Evolutionary conservation across 2,797 vertebrate genomes (phyloP).

Genomic region (Danio aesculapii): DNA sequence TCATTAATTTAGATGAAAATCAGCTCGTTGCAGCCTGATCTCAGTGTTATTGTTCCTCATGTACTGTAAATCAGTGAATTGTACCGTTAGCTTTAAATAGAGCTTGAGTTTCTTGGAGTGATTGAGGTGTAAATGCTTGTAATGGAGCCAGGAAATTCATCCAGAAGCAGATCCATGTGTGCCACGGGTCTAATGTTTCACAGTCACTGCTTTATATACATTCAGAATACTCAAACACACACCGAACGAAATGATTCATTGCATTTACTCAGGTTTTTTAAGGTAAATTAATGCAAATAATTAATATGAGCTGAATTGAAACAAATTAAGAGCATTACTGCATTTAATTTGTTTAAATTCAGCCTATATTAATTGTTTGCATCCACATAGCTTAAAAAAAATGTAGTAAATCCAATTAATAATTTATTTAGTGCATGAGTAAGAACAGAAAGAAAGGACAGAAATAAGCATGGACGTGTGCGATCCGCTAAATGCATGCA

Average conservation of each 20-base stretch:
- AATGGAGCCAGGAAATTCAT: constrained; percentile 16
- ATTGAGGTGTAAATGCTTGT: constrained; percentile 16
- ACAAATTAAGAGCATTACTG: no score
- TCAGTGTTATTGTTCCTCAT: background rate
- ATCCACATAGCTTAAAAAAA: no score
- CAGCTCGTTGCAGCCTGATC: background rate
- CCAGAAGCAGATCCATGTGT: constrained; percentile 9
- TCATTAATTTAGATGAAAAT: no score
- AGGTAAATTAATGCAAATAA: no score
- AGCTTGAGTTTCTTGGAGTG: background rate
- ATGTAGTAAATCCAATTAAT: no score
- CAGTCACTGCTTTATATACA: background rate
- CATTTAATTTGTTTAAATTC: no score
- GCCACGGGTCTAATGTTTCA: background rate
- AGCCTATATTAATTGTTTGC: no score
- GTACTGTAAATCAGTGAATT: background rate
- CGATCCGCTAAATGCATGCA: background rate
- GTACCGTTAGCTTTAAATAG: background rate
- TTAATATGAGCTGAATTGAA: no score
- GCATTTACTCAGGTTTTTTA: no score
- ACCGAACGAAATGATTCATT: no score
- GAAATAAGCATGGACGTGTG: background rate
- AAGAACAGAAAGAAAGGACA: background rate
- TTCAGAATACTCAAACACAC: background rate
- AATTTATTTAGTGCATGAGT: no score